Percentiles rank a stretch among this genome's conserved stretches.
phyloP scores from a whole-genome alignment of 2,797 vertebrate species.

The Enteromius radiatus region DNA sequence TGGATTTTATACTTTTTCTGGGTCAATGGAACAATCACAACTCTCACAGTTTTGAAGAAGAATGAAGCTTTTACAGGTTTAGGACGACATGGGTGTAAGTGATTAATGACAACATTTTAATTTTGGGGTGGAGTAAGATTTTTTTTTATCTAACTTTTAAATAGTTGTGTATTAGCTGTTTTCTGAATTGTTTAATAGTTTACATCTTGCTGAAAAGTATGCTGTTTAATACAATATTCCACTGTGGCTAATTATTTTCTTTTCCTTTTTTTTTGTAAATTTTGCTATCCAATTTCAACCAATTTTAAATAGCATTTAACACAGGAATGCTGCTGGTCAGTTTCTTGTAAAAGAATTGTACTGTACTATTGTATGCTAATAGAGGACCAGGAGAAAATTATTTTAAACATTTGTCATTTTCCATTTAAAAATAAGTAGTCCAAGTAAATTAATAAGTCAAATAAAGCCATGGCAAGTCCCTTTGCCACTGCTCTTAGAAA shows the following conservation, averaged over 20 bases:
- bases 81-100: too few species aligned
- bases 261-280: too few species aligned
- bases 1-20: too few species aligned
- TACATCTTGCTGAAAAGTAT: neutral
- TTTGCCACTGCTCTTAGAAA: neutral
- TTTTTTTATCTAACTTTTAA: neutral
- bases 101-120: too few species aligned
- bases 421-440: neutral
- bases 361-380: neutral
- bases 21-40: too few species aligned
- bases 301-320: neutral
- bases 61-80: too few species aligned
- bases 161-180: too few species aligned
- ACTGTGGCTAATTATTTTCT: neutral
- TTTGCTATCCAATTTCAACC: neutral
- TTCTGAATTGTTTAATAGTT: neutral
- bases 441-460: neutral
- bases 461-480: neutral
- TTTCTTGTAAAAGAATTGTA: neutral
- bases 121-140: too few species aligned
- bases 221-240: neutral
- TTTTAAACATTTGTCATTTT: neutral
- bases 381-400: neutral
- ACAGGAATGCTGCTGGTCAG: neutral
- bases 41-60: too few species aligned